phyloP scores from a whole-genome alignment of 2,113 vertebrate species.

The Ammodytes dubius region DNA sequence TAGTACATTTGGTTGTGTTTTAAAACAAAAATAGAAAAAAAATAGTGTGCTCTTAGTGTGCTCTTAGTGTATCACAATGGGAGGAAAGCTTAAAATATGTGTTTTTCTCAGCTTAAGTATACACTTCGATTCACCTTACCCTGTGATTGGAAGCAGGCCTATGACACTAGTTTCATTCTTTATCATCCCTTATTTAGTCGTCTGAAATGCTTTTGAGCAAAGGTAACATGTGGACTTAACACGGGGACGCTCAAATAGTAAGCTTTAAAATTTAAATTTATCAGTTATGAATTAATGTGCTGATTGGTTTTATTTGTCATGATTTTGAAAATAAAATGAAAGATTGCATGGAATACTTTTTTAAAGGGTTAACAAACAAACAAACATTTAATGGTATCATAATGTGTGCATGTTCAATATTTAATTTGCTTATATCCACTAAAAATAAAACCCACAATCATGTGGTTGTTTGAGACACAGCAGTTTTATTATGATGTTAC shows the following conservation, averaged over 20 bases:
- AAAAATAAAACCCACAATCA: not conserved
- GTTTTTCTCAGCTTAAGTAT: not conserved
- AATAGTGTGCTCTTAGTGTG: too few species aligned
- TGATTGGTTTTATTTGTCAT: not conserved
- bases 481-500: not conserved
- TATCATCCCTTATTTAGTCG: not conserved
- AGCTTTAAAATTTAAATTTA: not conserved
- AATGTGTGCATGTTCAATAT: not conserved
- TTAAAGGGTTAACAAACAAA: not conserved
- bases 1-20: conserved; percentile 11
- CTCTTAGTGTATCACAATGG: too few species aligned
- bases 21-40: not conserved
- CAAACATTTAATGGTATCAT: not conserved
- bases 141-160: not conserved
- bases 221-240: not conserved
- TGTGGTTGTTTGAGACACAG: not conserved
- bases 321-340: not conserved
- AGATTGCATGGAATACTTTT: not conserved
- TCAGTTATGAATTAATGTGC: not conserved
- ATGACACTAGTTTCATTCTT: not conserved
- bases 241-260: not conserved
- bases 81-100: too few species aligned
- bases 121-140: conserved; percentile 9
- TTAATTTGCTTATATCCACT: not conserved
- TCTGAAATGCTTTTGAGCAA: not conserved